These are phyloP conservation scores for Cinara cedri DNA, from an alignment of 2,888 invertebrate species.

Conservation along the genomic window DNA sequence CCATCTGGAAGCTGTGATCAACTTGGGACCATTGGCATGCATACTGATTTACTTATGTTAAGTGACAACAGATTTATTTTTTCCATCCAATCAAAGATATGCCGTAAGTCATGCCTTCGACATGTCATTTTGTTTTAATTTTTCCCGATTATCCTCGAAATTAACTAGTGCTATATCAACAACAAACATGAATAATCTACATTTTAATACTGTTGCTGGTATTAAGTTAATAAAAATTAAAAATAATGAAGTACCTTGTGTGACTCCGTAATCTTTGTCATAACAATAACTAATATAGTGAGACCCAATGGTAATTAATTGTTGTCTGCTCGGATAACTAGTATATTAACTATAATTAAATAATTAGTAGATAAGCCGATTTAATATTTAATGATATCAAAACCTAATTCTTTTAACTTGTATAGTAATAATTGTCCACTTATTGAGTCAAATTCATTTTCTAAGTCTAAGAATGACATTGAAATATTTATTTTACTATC, in stretches of 20 bases:
- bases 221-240: not conserved
- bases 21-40: not conserved
- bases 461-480: too few relatives aligned
- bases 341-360: too few relatives aligned
- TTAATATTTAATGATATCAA: not conserved
- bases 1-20: too few relatives aligned
- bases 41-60: not conserved
- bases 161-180: constrained; percentile 2
- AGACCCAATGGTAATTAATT: not conserved
- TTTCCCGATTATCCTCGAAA: constrained; percentile 1
- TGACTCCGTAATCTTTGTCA: constrained; percentile 7
- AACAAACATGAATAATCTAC: constrained; percentile 9
- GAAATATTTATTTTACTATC: too few relatives aligned
- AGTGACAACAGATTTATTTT: not conserved
- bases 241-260: constrained; percentile 2
- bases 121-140: constrained; percentile 5
- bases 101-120: too few relatives aligned
- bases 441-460: not conserved
- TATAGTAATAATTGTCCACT: constrained; percentile 4
- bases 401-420: not conserved
- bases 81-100: not conserved
- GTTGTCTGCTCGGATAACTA: too few relatives aligned
- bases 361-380: not conserved
- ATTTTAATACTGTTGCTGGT: too few relatives aligned
- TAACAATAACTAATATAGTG: too few relatives aligned